phyloP scores from a whole-genome alignment of 2,113 vertebrate genomes.

The Ursus arctos region DNA sequence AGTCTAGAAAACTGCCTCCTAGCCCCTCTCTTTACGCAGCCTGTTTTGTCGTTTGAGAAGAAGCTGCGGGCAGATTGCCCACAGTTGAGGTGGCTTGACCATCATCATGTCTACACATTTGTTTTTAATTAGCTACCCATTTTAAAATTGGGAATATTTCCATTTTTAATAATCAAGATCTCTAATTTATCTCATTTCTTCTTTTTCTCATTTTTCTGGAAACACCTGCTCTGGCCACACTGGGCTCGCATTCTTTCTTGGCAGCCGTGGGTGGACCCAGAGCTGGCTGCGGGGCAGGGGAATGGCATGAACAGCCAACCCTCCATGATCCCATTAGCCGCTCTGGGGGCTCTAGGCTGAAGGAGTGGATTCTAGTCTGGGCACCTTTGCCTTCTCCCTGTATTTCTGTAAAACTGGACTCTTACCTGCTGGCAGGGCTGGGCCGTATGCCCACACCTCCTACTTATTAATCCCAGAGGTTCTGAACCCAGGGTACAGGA shows the following conservation, averaged over 20 bases:
- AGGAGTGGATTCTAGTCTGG: background rate
- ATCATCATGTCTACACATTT: background rate
- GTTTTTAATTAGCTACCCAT: background rate
- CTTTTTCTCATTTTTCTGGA: background rate
- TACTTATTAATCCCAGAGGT: background rate
- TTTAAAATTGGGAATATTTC: background rate
- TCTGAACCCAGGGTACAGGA: background rate
- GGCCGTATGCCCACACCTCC: no score
- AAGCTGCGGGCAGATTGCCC: background rate
- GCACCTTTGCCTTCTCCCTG: background rate
- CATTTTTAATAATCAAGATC: background rate
- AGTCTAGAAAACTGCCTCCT: background rate
- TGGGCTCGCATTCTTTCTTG: background rate
- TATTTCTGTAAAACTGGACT: background rate
- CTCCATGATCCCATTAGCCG: no score
- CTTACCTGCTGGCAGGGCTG: rapidly evolving
- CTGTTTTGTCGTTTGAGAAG: background rate
- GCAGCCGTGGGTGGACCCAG: background rate
- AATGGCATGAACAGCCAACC: background rate
- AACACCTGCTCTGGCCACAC: background rate
- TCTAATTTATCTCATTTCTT: background rate
- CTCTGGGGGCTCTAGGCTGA: background rate
- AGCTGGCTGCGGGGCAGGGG: background rate
- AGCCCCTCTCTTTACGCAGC: background rate
- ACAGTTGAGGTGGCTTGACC: background rate